Base-by-base conservation (phyloP, 2,113 vertebrate genomes). In the Cryptomyrus ogoouensis region DNA sequence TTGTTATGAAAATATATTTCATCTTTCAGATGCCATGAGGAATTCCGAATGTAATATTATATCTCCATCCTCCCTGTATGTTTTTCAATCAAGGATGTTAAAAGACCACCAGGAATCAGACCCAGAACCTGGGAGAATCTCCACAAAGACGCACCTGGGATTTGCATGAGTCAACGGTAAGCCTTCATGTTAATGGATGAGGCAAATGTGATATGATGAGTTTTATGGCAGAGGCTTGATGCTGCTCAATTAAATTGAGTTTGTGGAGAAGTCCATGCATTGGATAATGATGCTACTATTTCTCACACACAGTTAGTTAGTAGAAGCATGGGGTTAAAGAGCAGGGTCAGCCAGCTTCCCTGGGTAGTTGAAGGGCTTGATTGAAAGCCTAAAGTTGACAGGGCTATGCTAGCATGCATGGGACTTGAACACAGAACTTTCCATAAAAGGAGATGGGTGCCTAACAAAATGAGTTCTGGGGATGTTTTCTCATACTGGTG, bases 31-130 rank as follows among this genome's bases (percentile, higher is more conserved):
- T 58, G 21, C 15, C 42, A 70, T 27, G 44, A 70, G 21, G 21
- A 7, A 88, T 88, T 39, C 3, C 5, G 44, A 42, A 70, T 88
- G 35, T 46, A 89, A 77, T 89, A 89, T 74, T 88, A 74, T 52
- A 47, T 52, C 62, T 42, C 5, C 66, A 17, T 88, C 44, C 56
- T n/a, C 53, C 56, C 56, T 21, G 58, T 42, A 44, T 19, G 87
- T 42, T 58, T 70, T 58, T 42, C 31, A 70, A 49, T 47, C 12
- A 9, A 24, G 56, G 42, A 46, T 88, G 87, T 27, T 15, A 13
- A 83, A 53, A 89, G 74, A 44, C 49, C 42, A 53, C 27, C 31
- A 49, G 17, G n/a, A 77, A 21, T 53, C 50, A 35, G 27, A 50
- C 88, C 44, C 24, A 8, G 88, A 5, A 49, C 46, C 62, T 70